phyloP scores from a whole-genome alignment of 2,797 vertebrate species.

The Orientallactaga sibirica region DNA sequence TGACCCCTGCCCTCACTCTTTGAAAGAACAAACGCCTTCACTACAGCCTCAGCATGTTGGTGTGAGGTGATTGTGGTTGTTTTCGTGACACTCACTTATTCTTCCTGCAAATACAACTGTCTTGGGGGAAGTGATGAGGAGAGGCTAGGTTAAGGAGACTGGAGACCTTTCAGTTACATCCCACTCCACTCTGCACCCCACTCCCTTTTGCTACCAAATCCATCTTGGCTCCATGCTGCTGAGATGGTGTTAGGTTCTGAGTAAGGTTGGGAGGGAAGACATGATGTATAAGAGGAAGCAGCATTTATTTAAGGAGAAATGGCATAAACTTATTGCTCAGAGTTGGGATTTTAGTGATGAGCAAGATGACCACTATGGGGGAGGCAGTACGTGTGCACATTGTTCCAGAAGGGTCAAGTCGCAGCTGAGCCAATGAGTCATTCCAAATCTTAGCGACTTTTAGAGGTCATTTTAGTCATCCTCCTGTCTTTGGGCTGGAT shows the following conservation, averaged over 20 bases:
- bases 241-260: neutral
- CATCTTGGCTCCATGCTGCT: constrained; percentile 6
- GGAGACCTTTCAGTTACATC: neutral
- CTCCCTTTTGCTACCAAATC: neutral
- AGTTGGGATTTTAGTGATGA: constrained; percentile 75
- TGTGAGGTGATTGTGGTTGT: constrained; percentile 64
- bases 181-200: neutral
- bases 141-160: neutral
- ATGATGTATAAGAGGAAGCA: constrained; percentile 47
- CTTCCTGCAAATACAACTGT: constrained; percentile 68
- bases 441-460: constrained; percentile 68
- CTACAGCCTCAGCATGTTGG: constrained; percentile 57
- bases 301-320: constrained; percentile 36
- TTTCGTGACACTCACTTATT: constrained; percentile 79
- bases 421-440: constrained; percentile 77
- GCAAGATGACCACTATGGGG: constrained; percentile 64
- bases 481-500: constrained; percentile 69
- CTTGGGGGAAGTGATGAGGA: constrained; percentile 17
- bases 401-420: constrained; percentile 56
- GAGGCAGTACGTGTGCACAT: constrained; percentile 47
- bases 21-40: constrained; percentile 65
- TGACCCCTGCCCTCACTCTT: constrained; percentile 21
- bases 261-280: constrained; percentile 8
- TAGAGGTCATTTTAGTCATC: constrained; percentile 84
- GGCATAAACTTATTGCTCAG: constrained; percentile 43